These are phyloP conservation scores for Ichneumoninae sp. DNA, from an alignment of 2,888 invertebrate genomes.

Conservation along the genomic window DNA sequence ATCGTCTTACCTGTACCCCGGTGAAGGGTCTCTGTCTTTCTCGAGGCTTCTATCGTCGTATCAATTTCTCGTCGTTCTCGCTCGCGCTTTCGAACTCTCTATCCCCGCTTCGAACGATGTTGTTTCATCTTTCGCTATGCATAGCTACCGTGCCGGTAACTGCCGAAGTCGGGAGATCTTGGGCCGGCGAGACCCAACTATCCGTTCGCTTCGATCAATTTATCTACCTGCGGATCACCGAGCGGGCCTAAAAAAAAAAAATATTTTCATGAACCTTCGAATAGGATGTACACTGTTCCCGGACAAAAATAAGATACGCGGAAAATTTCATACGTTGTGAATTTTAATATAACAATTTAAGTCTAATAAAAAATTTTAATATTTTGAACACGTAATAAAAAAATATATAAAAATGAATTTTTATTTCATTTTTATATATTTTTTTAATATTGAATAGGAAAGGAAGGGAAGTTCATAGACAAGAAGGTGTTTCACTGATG, in stretches of 20 bases:
- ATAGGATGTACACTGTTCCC: too few species aligned
- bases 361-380: too few species aligned
- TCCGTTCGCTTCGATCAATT: not conserved
- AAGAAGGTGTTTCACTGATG: too few species aligned
- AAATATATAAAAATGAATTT: too few species aligned
- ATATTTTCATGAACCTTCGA: too few species aligned
- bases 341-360: too few species aligned
- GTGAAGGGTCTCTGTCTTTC: slow-evolving; percentile 42
- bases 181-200: not conserved
- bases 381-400: too few species aligned
- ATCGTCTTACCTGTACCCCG: not conserved
- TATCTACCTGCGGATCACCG: not conserved
- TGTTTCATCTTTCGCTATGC: slow-evolving; percentile 26
- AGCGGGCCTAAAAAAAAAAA: not conserved
- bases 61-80: slow-evolving; percentile 4
- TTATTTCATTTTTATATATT: too few species aligned
- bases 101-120: slow-evolving; percentile 39
- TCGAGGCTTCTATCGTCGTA: slow-evolving; percentile 1
- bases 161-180: slow-evolving; percentile 35
- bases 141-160: slow-evolving; percentile 8
- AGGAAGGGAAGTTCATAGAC: too few species aligned
- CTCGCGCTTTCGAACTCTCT: slow-evolving; percentile 2
- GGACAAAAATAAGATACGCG: too few species aligned
- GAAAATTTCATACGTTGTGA: too few species aligned
- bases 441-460: too few species aligned